A percentile compares a stretch with the other conserved stretches of the same genome.
phyloP scores from a whole-genome alignment of 2,888 invertebrate genomes.

The Drosophila nigritarsus region DNA sequence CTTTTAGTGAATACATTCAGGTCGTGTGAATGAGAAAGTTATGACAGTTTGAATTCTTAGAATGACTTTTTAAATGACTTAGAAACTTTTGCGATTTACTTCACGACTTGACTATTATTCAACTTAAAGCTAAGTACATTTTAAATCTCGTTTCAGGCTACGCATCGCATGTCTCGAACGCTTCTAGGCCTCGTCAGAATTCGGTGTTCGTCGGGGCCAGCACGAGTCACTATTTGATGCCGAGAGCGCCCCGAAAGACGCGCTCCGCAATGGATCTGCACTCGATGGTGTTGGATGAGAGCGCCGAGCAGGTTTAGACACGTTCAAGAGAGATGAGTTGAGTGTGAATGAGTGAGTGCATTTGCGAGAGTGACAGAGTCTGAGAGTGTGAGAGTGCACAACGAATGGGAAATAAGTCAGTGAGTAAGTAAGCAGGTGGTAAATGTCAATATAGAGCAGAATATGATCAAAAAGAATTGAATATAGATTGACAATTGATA shows the following conservation, averaged over 20 bases:
- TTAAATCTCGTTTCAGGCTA: slow-evolving; percentile 84
- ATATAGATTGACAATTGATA: background rate
- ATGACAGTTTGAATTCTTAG: background rate
- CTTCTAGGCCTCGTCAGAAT: slow-evolving; percentile 89
- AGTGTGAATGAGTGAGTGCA: slow-evolving; percentile 2
- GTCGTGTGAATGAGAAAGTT: background rate
- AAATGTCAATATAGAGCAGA: background rate
- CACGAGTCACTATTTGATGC: slow-evolving; percentile 87
- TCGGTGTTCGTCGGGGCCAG: slow-evolving; percentile 93
- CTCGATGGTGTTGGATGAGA: slow-evolving; percentile 87
- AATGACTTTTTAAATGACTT: background rate
- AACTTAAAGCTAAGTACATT: background rate
- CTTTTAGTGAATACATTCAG: background rate
- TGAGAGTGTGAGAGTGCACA: background rate
- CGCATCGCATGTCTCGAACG: slow-evolving; percentile 73
- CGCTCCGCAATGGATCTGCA: slow-evolving; percentile 94
- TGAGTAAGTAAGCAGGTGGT: slow-evolving; percentile 16
- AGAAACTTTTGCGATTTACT: too few species aligned
- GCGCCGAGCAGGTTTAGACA: slow-evolving; percentile 80
- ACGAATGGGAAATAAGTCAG: slow-evolving; percentile 17
- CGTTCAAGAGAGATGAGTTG: slow-evolving; percentile 5
- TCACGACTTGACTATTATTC: background rate
- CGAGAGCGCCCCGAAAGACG: slow-evolving; percentile 90
- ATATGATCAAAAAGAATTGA: background rate
- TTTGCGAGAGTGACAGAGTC: background rate